These are phyloP conservation scores for Charanyca ferruginea DNA, from an alignment of 2,888 invertebrate genomes.

Conservation along the genomic window DNA sequence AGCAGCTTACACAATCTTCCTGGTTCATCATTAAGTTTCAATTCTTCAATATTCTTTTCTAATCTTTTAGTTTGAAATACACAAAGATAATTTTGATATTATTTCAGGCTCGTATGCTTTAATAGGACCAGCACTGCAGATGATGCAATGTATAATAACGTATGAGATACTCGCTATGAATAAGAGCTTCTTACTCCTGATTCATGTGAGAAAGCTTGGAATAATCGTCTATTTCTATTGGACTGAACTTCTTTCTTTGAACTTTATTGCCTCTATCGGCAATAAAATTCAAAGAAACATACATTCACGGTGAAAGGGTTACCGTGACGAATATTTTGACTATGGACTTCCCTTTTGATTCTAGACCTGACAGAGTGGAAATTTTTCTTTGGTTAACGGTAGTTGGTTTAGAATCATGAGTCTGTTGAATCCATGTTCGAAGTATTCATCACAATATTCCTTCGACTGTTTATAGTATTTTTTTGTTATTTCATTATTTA, in stretches of 20 bases:
- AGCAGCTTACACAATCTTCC: not conserved
- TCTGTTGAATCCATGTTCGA: too few relatives aligned
- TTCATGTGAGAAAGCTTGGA: constrained; percentile 28
- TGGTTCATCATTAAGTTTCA: not conserved
- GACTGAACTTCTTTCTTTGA: constrained; percentile 8
- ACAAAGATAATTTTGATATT: not conserved
- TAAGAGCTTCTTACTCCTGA: constrained; percentile 40
- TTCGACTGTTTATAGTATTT: too few relatives aligned
- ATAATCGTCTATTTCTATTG: constrained; percentile 33
- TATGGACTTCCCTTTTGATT: too few relatives aligned
- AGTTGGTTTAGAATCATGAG: too few relatives aligned
- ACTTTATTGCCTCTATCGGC: constrained; percentile 17
- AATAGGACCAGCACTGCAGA: not conserved
- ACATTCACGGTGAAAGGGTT: too few relatives aligned
- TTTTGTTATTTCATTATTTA: too few relatives aligned
- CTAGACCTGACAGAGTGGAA: too few relatives aligned
- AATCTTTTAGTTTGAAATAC: not conserved
- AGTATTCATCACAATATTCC: too few relatives aligned
- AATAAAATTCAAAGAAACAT: too few relatives aligned
- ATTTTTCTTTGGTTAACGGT: too few relatives aligned
- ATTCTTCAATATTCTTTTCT: not conserved
- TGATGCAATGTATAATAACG: constrained; percentile 24
- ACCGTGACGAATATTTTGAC: too few relatives aligned
- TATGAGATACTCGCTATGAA: constrained; percentile 36
- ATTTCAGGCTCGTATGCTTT: not conserved